These are phyloP conservation scores for Ochropacha duplaris DNA, from an alignment of 2,888 invertebrate species.

Conservation along the genomic window DNA sequence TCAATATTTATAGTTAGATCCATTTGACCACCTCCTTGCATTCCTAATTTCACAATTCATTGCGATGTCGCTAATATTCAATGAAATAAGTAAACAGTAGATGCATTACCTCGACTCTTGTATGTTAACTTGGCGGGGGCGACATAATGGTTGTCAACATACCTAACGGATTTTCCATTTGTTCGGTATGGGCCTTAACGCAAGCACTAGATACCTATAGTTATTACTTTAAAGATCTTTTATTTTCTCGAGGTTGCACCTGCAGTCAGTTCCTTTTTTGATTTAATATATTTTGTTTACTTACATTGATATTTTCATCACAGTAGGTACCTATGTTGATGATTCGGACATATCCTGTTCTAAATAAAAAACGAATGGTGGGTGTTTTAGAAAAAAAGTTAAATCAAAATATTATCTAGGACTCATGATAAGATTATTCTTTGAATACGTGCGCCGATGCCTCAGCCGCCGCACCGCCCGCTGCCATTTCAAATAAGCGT, in stretches of 20 bases:
- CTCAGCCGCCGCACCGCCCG: too few species aligned
- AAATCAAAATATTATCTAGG: too few species aligned
- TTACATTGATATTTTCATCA: too few species aligned
- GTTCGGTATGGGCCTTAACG: conserved; percentile 54
- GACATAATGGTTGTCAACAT: conserved; percentile 74
- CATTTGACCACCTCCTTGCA: conserved; percentile 66
- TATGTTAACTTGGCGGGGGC: conserved; percentile 63
- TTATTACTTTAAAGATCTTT: conserved; percentile 19
- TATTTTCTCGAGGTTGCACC: too few species aligned
- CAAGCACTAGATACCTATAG: conserved; percentile 33
- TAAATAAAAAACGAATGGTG: too few species aligned
- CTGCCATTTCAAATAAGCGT: too few species aligned
- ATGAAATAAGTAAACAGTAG: conserved; percentile 79
- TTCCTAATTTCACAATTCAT: conserved; percentile 69
- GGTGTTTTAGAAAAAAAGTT: too few species aligned
- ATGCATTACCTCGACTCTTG: conserved; percentile 73
- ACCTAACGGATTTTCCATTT: conserved; percentile 68
- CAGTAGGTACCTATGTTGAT: too few species aligned
- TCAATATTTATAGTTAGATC: conserved; percentile 72
- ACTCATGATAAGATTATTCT: too few species aligned
- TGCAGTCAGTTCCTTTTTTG: conserved; percentile 18
- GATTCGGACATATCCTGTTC: too few species aligned
- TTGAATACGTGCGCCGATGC: too few species aligned
- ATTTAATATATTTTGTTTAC: too few species aligned
- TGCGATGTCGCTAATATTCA: conserved; percentile 74